phyloP scores from a whole-genome alignment of 2,113 vertebrate species.

The Oxygymnocypris stewartii region DNA sequence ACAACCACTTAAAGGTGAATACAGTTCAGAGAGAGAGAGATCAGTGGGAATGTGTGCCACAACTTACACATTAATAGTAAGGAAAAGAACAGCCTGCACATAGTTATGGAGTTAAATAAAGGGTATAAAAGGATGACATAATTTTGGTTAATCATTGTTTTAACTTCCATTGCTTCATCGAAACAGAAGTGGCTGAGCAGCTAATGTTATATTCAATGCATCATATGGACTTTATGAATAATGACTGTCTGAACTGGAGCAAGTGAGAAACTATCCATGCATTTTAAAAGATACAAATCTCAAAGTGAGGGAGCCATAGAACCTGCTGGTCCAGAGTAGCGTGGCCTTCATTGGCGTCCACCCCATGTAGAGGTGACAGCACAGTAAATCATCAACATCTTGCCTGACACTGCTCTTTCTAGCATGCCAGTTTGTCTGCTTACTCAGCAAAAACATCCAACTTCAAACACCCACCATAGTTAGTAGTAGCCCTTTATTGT shows the following conservation, averaged over 20 bases:
- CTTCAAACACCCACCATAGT: not conserved
- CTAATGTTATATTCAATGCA: not conserved
- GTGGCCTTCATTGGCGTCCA: not conserved
- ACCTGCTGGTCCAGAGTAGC: not conserved
- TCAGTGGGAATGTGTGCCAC: too few relatives aligned
- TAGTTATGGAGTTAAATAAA: not conserved
- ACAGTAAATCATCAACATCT: conserved; percentile 31
- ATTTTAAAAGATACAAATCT: not conserved
- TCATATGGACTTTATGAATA: not conserved
- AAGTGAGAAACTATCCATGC: not conserved
- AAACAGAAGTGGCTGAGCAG: not conserved
- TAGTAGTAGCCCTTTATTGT: too few relatives aligned
- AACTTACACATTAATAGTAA: too few relatives aligned
- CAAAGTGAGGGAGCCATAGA: conserved; percentile 3
- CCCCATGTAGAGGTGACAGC: not conserved
- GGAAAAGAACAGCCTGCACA: not conserved
- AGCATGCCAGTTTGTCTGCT: conserved; percentile 27
- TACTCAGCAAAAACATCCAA: conserved; percentile 33
- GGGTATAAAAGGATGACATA: not conserved
- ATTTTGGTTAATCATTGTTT: not conserved
- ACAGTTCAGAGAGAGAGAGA: too few relatives aligned
- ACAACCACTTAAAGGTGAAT: too few relatives aligned
- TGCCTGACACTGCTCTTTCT: conserved; percentile 32
- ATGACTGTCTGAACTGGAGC: not conserved
- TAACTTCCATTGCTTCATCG: not conserved